phyloP scores from a whole-genome alignment of 2,797 vertebrate genomes.

The Aselliscus stoliczkanus region DNA sequence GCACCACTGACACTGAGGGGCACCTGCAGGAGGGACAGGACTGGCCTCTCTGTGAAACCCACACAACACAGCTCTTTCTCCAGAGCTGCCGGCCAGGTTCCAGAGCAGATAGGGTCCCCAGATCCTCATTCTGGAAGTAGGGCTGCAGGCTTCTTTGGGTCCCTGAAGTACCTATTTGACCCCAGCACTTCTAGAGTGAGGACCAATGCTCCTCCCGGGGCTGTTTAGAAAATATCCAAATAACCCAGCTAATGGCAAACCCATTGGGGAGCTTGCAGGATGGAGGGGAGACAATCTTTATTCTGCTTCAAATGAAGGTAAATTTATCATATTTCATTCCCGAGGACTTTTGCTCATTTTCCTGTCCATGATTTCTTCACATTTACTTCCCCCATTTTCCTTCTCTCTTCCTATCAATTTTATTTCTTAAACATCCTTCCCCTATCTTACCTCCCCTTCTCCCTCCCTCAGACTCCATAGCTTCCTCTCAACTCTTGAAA shows the following conservation, averaged over 20 bases:
- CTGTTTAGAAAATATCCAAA: not conserved
- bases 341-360: slow-evolving; percentile 8
- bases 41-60: not conserved
- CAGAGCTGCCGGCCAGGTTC: not conserved
- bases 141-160: not conserved
- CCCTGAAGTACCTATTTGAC: not conserved
- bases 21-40: not conserved
- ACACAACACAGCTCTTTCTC: not conserved
- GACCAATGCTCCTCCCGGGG: not conserved
- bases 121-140: not conserved
- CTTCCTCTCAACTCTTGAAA: slow-evolving; percentile 43
- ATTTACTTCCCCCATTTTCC: slow-evolving; percentile 9
- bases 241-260: not conserved
- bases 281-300: not conserved
- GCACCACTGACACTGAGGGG: not conserved
- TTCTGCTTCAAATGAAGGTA: not conserved
- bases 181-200: not conserved
- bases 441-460: not conserved
- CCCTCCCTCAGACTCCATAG: slow-evolving; percentile 29
- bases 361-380: not conserved
- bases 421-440: slow-evolving; percentile 15
- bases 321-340: slow-evolving; percentile 37
- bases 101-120: not conserved
- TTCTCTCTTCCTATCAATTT: slow-evolving; percentile 26
- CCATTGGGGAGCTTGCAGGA: not conserved